These are phyloP conservation scores for Drosophila santomea DNA, from an alignment of 1,140 invertebrate genomes.

Conservation along the genomic window DNA sequence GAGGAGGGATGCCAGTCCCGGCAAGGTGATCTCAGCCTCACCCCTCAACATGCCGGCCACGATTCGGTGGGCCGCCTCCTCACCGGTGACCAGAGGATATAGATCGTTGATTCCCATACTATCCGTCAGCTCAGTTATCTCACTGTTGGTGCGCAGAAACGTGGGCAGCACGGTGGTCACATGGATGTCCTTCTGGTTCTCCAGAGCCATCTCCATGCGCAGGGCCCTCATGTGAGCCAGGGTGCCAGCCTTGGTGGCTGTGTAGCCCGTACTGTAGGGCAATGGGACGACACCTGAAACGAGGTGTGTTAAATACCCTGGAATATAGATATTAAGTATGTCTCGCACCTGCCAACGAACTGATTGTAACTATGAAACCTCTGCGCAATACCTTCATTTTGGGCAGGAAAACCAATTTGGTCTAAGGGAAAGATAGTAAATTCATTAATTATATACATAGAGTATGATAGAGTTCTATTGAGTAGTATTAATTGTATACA, in stretches of 20 bases:
- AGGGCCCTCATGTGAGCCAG: constrained; percentile 89
- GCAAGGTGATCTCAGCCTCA: constrained; percentile 57
- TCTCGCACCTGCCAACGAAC: constrained; percentile 89
- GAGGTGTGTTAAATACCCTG: not conserved
- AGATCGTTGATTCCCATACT: not conserved
- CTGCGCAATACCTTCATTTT: constrained; percentile 93
- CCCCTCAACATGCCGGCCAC: constrained; percentile 53
- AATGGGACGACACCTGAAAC: constrained; percentile 33
- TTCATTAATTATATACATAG: not conserved
- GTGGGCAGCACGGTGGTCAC: constrained; percentile 51
- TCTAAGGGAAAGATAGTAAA: constrained; percentile 82
- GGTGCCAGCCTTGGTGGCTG: constrained; percentile 90
- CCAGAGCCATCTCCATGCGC: constrained; percentile 57
- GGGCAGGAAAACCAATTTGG: constrained; percentile 88
- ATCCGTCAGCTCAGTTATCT: constrained; percentile 11
- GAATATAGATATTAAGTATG: not conserved
- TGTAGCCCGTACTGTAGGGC: constrained; percentile 84
- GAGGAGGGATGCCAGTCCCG: not conserved
- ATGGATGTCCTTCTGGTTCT: constrained; percentile 45
- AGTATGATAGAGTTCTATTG: too few relatives aligned
- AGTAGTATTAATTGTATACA: too few relatives aligned
- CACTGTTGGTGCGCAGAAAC: constrained; percentile 54
- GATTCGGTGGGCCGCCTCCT: constrained; percentile 34
- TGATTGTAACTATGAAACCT: constrained; percentile 94
- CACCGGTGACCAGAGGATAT: constrained; percentile 52